Evolutionary conservation across 2,113 vertebrate species (phyloP).

Genomic region (Malurus alboscapulatus): DNA sequence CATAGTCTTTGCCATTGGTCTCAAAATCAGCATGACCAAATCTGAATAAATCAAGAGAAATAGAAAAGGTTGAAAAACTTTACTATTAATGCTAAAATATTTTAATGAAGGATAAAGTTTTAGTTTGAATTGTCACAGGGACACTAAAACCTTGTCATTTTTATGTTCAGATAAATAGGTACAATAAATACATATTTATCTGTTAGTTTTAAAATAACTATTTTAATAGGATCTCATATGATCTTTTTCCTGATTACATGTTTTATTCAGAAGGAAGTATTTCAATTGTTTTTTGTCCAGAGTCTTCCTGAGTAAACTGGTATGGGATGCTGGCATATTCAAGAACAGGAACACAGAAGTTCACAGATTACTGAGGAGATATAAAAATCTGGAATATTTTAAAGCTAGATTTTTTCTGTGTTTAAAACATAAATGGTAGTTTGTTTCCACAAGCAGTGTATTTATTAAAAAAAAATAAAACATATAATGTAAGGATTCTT

Average conservation of each 20-base stretch:
- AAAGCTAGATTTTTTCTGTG: not conserved
- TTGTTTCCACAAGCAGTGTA: not conserved
- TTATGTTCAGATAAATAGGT: not conserved
- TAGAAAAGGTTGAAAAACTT: not conserved
- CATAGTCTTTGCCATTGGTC: not conserved
- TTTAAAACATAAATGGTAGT: not conserved
- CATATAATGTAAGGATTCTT: not conserved
- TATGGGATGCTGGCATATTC: too few species aligned
- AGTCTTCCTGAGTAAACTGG: not conserved
- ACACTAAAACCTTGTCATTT: not conserved
- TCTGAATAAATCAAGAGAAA: not conserved
- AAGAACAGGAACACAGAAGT: not conserved
- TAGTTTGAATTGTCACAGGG: not conserved
- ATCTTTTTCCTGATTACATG: not conserved
- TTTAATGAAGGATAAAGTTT: not conserved
- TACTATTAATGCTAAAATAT: not conserved
- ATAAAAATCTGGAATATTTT: not conserved
- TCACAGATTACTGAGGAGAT: not conserved
- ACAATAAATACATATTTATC: not conserved
- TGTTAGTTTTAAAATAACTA: not conserved
- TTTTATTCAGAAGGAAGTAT: not conserved
- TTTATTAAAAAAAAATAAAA: not conserved
- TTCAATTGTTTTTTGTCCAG: not conserved
- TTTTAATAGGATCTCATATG: not conserved
- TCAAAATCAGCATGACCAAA: not conserved